A percentile compares a stretch with the other conserved stretches of the same genome.
Evolutionary conservation across 2,797 vertebrate genomes (phyloP).

Genomic region (Lagocephalus sceleratus): DNA sequence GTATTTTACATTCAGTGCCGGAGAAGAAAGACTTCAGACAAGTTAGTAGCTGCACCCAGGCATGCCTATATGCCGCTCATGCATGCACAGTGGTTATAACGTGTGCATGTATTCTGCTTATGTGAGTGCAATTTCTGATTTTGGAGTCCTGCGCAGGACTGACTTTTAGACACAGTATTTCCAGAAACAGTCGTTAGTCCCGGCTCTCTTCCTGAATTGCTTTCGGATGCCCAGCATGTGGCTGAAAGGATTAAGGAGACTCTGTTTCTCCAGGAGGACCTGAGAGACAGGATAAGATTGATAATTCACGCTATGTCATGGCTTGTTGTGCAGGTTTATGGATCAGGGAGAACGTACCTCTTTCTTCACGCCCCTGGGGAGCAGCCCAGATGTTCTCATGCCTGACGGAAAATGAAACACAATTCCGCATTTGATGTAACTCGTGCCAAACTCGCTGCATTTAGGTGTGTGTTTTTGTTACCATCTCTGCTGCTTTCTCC

Average conservation of each 20-base stretch:
- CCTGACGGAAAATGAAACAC: conserved; percentile 44
- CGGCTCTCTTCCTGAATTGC: conserved; percentile 74
- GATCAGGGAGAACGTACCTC: conserved; percentile 52
- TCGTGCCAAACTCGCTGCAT: background rate
- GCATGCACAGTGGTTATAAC: conserved; percentile 11
- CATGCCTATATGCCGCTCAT: conserved; percentile 11
- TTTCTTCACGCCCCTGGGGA: conserved; percentile 67
- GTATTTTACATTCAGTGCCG: conserved; percentile 10
- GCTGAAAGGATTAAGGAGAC: conserved; percentile 64
- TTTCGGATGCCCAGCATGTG: conserved; percentile 64
- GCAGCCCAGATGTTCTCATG: conserved; percentile 56
- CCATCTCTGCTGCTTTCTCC: conserved; percentile 69
- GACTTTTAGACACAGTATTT: conserved; percentile 78
- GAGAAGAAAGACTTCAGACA: conserved; percentile 16
- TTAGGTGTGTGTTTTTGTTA: conserved; percentile 27
- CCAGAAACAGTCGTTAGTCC: conserved; percentile 78
- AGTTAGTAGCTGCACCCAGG: conserved; percentile 25
- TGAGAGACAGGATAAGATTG: conserved; percentile 35
- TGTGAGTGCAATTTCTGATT: conserved; percentile 23
- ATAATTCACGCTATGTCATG: background rate
- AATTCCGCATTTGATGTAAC: background rate
- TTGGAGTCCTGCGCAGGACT: conserved; percentile 29
- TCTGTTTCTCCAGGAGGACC: conserved; percentile 72
- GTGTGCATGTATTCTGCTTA: conserved; percentile 19
- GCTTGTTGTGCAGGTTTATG: conserved; percentile 1